Base-by-base conservation (phyloP, 2,888 invertebrate species). In the Gandaritis pyraliata region DNA sequence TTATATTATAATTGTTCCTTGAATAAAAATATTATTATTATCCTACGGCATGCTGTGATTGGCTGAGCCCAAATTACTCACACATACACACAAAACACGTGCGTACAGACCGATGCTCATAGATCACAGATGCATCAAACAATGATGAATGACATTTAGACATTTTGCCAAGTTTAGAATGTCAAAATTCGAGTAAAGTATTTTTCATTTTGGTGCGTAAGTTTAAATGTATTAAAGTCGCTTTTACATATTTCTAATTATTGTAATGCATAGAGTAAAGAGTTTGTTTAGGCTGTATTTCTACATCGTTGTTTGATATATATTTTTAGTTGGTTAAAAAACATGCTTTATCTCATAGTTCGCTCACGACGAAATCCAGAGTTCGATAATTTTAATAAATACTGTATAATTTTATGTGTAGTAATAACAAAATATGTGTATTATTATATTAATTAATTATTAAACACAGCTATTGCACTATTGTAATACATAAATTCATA, bases 241-340 rank as follows among this genome's bases (percentile, higher is more conserved):
- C 11, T 53, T 18, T 53, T 46, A 29, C 4, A 39, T 53, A 53
- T 36, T 47, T 51, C 48, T 66, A 73, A 61, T 71, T 73, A 70
- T 74, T 73, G 72, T 73, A 66, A 68, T 77, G 76, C 72, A 56
- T 11, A n/a, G n/a, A n/a, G 33, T 18, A 45, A 46, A 51, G 47
- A 50, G 55, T 55, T 64, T 55, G 52, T 33, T 43, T 15, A 70
- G 66, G 59, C 64, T 70, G n/a, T 53, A 60, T 66, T 53, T 66
- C 61, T 68, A 56, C 67, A 66, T 69, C 53, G 45, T 54, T 51
- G 74, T 73, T 66, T 67, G 63, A 71, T 53, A n/a, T 30, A 29
- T 46, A n/a, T 23, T 23, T 1, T 46, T 38, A 18, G 38, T 43
- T 10, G 41, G 13, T 41, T 7, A 15, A 15, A 15, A 15, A 41